These are phyloP conservation scores for Pachypeltis micranthus DNA, from an alignment of 1,140 invertebrate genomes.

Conservation along the genomic window DNA sequence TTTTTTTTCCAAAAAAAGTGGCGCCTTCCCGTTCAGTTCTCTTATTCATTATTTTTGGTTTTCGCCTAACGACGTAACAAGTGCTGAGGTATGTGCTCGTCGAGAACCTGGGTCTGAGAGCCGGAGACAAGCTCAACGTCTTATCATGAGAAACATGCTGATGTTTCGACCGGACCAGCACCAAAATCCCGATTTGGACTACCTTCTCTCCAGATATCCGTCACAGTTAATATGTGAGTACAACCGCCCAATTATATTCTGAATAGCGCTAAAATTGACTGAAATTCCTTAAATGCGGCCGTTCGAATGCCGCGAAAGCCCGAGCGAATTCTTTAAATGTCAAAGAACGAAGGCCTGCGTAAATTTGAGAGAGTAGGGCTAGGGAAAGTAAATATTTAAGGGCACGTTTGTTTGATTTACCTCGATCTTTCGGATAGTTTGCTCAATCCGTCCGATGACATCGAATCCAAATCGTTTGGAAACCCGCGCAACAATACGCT, in stretches of 20 bases:
- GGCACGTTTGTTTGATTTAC: no score
- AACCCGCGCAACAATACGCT: no score
- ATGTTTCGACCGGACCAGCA: slow-evolving; percentile 14
- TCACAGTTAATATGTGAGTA: slow-evolving; percentile 19
- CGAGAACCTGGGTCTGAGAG: neutral
- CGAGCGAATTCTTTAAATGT: no score
- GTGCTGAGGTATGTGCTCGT: neutral
- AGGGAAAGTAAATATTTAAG: no score
- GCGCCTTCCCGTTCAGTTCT: neutral
- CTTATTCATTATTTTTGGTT: neutral
- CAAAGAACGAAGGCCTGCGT: no score
- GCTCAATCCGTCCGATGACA: no score
- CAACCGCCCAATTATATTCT: neutral
- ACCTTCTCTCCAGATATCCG: slow-evolving; percentile 19
- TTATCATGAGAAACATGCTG: slow-evolving; percentile 21
- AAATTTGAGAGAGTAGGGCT: no score
- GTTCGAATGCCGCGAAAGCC: no score
- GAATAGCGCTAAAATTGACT: no score
- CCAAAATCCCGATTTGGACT: slow-evolving; percentile 18
- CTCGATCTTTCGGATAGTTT: no score
- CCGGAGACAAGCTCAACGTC: neutral
- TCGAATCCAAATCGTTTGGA: no score
- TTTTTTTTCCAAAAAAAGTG: neutral
- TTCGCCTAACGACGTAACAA: neutral
- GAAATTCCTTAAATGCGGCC: no score